These are phyloP conservation scores for Potorous gilbertii DNA, from an alignment of 2,797 vertebrate species.

Conservation along the genomic window DNA sequence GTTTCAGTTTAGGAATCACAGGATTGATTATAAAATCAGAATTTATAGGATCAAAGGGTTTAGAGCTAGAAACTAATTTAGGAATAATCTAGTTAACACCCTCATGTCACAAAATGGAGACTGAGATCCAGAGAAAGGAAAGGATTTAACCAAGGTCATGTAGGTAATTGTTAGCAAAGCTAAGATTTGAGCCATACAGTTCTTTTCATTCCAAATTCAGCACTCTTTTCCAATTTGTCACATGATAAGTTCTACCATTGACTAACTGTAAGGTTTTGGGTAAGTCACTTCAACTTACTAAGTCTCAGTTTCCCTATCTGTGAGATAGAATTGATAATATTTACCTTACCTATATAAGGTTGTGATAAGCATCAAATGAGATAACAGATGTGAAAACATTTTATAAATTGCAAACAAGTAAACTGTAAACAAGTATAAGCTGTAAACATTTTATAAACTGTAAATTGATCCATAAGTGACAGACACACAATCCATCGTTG, in stretches of 20 bases:
- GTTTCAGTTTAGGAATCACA: background rate
- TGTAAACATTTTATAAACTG: no score
- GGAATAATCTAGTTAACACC: background rate
- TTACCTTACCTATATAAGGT: background rate
- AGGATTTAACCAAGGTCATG: background rate
- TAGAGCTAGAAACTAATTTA: background rate
- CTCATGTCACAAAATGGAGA: background rate
- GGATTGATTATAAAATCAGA: background rate
- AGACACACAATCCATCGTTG: no score
- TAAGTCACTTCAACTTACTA: background rate
- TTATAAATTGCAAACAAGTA: background rate
- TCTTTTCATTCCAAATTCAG: background rate
- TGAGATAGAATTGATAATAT: background rate
- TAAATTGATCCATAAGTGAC: no score
- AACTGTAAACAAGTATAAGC: no score
- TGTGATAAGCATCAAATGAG: background rate
- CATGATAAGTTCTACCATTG: background rate
- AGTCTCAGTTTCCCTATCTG: background rate
- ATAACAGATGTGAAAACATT: background rate
- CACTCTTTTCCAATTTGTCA: background rate
- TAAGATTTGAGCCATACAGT: background rate
- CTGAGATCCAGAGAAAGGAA: background rate
- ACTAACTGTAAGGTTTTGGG: background rate
- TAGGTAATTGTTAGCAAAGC: background rate
- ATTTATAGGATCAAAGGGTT: background rate